Evolutionary conservation across 2,797 vertebrate genomes (phyloP), one percentile per base, ranked within the genome.

Genomic region (Ataeniobius toweri): DNA sequence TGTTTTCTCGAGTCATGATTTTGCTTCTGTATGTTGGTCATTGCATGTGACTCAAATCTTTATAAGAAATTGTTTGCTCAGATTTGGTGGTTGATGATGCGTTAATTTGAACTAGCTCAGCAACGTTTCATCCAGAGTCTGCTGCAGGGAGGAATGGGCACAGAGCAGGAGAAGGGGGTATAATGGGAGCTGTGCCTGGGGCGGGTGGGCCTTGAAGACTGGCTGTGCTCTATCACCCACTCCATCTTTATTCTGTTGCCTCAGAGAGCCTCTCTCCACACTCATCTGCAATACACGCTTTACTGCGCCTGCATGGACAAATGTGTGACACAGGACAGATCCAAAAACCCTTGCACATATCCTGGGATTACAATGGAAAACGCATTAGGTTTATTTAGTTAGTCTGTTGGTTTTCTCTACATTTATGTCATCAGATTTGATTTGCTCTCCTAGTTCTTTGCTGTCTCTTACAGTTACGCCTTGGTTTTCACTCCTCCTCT

Each of bases 221-320:
- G 90, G 92, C 92, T 92, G 88, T 83, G 81, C 76, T 84, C 74
- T 83, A 78, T 78, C 65, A 10, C 70, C 80, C 70, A 22, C 83
- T 83, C 78, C 75, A 70, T 89, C 85, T 84, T 80, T 69, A 85
- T 88, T 84, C 36, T 68, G 82, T 70, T 74, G 84, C 83, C 84
- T 90, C 68, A 26, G 61, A 85, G 84, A 81, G 83, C 70, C 75
- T 79, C 75, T 77, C 76, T 86, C 85, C 72, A 77, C 85, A 68
- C 77, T 89, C 80, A 73, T 77, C 84, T 91, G 87, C 79, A 90
- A 89, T 83, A 83, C 77, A 81, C 82, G 74, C 77, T 86, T 86
- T 61, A 75, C 80, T 83, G 81, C 82, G 87, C 81, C 87, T 36
- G 26, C 79, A 81, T n/a, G 26, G 79, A 75, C 80, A 79, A 71